Conservation (phyloP, 2,888 invertebrate genomes). For the Ephialtes manifestator region DNA sequence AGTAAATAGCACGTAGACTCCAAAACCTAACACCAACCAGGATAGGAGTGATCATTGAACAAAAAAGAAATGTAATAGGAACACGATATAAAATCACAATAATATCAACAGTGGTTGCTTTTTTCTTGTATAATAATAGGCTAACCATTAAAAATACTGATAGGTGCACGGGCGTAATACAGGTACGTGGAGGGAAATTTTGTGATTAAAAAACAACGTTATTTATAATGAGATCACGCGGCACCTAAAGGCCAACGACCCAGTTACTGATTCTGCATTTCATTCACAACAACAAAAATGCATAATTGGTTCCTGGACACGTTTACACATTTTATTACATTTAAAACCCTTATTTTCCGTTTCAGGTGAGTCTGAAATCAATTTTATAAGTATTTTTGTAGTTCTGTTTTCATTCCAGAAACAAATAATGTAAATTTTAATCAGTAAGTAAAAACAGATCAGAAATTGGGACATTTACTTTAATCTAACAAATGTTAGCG, state of each 20-base stretch:
- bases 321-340: neutral
- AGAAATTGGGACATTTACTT: neutral
- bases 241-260: neutral
- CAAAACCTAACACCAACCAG: slow-evolving; percentile 46
- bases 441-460: neutral
- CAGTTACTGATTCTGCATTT: neutral
- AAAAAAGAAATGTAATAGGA: slow-evolving; percentile 43
- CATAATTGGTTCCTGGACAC: neutral
- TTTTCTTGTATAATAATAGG: slow-evolving; percentile 37
- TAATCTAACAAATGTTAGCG: slow-evolving; percentile 2
- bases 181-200: slow-evolving; percentile 40
- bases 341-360: too few relatives aligned
- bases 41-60: slow-evolving; percentile 47
- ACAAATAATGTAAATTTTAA: neutral
- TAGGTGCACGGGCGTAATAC: slow-evolving; percentile 54
- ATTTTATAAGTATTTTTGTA: neutral
- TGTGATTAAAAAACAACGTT: slow-evolving; percentile 5
- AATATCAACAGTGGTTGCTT: slow-evolving; percentile 38
- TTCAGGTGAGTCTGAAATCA: neutral
- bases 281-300: neutral
- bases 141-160: slow-evolving; percentile 65
- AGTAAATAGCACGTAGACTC: slow-evolving; percentile 49
- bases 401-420: neutral
- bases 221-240: slow-evolving; percentile 24
- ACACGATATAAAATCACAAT: slow-evolving; percentile 47